Base-by-base conservation (phyloP, 2,888 invertebrate species). In the Myathropa florea region DNA sequence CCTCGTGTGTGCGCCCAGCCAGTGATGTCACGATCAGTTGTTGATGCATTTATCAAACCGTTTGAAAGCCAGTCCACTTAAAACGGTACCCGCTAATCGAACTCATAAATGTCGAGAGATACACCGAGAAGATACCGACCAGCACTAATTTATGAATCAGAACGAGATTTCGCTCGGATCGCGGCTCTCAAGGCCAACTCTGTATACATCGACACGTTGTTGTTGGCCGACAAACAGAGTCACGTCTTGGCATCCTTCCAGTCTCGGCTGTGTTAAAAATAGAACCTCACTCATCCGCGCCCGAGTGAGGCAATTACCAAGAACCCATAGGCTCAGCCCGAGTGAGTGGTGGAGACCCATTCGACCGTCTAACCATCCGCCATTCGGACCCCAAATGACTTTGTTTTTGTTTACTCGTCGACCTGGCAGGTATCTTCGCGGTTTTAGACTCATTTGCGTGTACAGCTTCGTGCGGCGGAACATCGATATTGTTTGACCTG, bases 281-380 rank as follows among this genome's bases (percentile, higher is more conserved):
- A 83, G 67, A 78, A 68, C 30, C 39, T 14, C n/a, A 55, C 60
- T 61, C 67, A 36, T 60, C 53, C n/a, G n/a, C 6, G 46, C 46
- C 46, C 46, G 46, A 18, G 46, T 18, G 46, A 18, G 46, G 46
- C 18, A 18, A 46, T 46, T 46, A n/a, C 46, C 46, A 46, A 46
- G 46, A 46, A 46, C 2, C 46, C 46, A 18, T 46, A 46, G 46
- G 10, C 64, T 30, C n/a, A 33, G 39, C 55, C 9, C 30, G 26
- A 46, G 30, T 28, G 26, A 60, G 36, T 3, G 4, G 33, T n/a
- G 33, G 10, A 33, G 12, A 33, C 33, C 3, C 33, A 12, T 33
- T 33, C 33, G 33, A 33, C 46, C 46, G 18, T 46, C 46, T 46
- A 7, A 46, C 2, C 46, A n/a, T 9, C 10, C 33, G 10, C 33